Conservation (phyloP, 2,797 vertebrate species). For the Morelia viridis region DNA sequence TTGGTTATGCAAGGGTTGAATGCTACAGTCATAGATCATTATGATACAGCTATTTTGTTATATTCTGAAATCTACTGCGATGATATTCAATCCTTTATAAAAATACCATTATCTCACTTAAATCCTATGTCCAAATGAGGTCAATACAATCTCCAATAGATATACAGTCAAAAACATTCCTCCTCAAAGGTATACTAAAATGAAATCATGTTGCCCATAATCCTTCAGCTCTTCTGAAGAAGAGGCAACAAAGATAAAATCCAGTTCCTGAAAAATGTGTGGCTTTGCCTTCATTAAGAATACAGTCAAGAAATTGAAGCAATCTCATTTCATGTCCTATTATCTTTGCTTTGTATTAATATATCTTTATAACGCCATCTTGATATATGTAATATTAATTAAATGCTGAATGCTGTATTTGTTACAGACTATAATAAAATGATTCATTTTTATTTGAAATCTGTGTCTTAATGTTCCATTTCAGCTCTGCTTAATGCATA, state of each 20-base stretch:
- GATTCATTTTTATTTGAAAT: conserved; percentile 38
- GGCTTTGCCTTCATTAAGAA: not conserved
- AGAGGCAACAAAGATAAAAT: not conserved
- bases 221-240: conserved; percentile 10
- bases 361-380: conserved; percentile 33
- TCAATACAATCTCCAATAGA: not conserved
- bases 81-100: not conserved
- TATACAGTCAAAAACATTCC: not conserved
- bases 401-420: conserved; percentile 36
- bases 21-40: not conserved
- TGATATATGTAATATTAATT: conserved; percentile 48
- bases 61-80: not conserved
- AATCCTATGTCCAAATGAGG: not conserved
- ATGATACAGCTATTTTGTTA: accelerated
- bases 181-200: not conserved
- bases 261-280: not conserved
- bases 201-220: not conserved
- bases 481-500: conserved; percentile 33
- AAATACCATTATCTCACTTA: not conserved
- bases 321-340: conserved; percentile 1
- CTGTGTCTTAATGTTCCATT: conserved; percentile 31
- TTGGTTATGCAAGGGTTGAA: not conserved
- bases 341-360: conserved; percentile 31
- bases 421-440: conserved; percentile 37
- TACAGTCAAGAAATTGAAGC: not conserved